Evolutionary conservation across 2,113 vertebrate genomes (phyloP).

Genomic region (Melanerpes formicivorus): DNA sequence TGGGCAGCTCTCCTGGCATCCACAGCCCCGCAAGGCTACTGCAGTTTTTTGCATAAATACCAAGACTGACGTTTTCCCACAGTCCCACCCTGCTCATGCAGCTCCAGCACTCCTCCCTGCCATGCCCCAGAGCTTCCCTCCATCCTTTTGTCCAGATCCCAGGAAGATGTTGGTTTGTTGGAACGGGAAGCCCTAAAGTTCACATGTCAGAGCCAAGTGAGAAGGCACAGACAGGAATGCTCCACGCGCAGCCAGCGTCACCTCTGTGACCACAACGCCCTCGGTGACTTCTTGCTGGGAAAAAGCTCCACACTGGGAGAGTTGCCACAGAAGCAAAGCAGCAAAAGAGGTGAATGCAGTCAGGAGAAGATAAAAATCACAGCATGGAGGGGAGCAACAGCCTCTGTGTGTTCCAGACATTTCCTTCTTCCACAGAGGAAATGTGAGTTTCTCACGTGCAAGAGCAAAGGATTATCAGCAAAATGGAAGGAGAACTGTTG

Average conservation of each 20-base stretch:
- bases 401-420: neutral
- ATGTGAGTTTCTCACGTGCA: rapidly evolving
- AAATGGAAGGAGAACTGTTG: neutral
- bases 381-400: neutral
- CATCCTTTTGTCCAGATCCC: neutral
- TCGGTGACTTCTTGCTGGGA: neutral
- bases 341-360: neutral
- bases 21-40: constrained; percentile 41
- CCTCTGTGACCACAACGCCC: neutral
- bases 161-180: rapidly evolving
- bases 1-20: constrained; percentile 2
- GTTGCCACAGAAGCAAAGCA: neutral
- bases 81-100: neutral
- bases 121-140: neutral
- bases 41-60: constrained; percentile 64
- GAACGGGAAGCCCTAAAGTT: neutral
- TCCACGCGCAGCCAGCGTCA: neutral
- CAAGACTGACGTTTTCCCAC: constrained; percentile 22
- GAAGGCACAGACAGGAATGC: neutral
- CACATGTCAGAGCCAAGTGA: neutral
- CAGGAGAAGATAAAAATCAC: neutral
- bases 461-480: neutral
- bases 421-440: neutral
- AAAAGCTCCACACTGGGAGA: neutral
- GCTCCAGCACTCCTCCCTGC: neutral